Percentiles rank a stretch among this genome's conserved stretches.
These are phyloP conservation scores for Microcebus jonahi DNA, from an alignment of 2,113 vertebrate genomes.

Conservation along the genomic window DNA sequence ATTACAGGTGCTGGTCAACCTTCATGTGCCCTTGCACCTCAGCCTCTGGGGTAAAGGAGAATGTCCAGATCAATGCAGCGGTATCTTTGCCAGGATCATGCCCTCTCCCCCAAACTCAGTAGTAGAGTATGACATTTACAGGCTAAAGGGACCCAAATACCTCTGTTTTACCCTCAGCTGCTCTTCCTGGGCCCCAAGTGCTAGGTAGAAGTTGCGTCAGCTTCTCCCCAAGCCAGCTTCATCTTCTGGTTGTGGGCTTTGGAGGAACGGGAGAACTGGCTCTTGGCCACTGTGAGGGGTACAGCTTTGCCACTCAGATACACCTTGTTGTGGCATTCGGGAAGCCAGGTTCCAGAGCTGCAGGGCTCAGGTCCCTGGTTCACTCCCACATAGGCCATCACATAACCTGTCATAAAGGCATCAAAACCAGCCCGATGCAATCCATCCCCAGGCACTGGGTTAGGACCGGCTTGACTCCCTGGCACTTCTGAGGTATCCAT, in stretches of 20 bases:
- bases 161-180: neutral
- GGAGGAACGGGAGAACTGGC: slow-evolving; percentile 95
- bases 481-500: neutral
- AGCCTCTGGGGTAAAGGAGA: neutral
- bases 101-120: neutral
- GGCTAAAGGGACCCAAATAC: neutral
- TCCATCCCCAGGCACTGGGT: slow-evolving; percentile 77
- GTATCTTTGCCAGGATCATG: neutral
- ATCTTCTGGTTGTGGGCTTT: slow-evolving; percentile 95
- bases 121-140: neutral
- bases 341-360: slow-evolving; percentile 81
- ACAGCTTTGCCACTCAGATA: slow-evolving; percentile 97
- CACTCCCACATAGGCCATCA: slow-evolving; percentile 91
- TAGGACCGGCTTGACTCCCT: neutral
- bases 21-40: slow-evolving; percentile 26
- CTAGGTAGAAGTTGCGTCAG: slow-evolving; percentile 45
- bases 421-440: slow-evolving; percentile 96
- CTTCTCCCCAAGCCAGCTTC: slow-evolving; percentile 89
- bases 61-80: neutral
- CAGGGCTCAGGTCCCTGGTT: slow-evolving; percentile 75
- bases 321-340: slow-evolving; percentile 93
- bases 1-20: slow-evolving; percentile 62
- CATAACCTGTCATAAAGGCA: slow-evolving; percentile 97
- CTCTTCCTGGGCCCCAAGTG: neutral
- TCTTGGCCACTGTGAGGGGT: slow-evolving; percentile 95